These are phyloP conservation scores for Caenorhabditis sp. DNA, from an alignment of 2,888 invertebrate genomes.

Conservation along the genomic window DNA sequence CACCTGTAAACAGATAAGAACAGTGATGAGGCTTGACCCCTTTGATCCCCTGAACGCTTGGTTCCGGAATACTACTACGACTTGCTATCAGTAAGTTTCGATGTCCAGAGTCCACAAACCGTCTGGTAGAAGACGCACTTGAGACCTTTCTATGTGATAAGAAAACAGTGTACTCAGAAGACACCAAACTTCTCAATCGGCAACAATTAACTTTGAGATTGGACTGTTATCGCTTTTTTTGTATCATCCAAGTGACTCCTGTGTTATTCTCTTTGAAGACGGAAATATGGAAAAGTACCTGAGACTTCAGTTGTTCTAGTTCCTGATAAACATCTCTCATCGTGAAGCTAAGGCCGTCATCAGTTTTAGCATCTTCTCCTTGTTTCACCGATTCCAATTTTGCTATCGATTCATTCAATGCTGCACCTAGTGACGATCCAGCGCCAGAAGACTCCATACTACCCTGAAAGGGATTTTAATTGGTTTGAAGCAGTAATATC, in stretches of 20 bases:
- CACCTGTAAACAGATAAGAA: too few relatives aligned
- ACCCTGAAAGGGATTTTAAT: not conserved
- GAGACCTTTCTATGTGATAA: slow-evolving; percentile 3
- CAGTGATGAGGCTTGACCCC: not conserved
- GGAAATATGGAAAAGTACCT: not conserved
- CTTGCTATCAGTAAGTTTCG: not conserved
- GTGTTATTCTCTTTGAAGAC: too few relatives aligned
- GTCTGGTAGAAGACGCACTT: not conserved
- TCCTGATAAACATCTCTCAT: slow-evolving; percentile 36
- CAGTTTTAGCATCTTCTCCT: not conserved
- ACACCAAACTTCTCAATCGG: slow-evolving; percentile 19
- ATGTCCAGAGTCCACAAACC: not conserved
- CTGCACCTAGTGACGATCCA: not conserved
- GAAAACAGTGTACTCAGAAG: not conserved
- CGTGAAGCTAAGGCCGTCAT: slow-evolving; percentile 3
- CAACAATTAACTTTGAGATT: not conserved
- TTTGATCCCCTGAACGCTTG: not conserved
- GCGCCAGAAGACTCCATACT: not conserved
- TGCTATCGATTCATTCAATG: not conserved
- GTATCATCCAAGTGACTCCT: not conserved
- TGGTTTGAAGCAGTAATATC: not conserved
- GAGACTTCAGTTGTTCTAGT: slow-evolving; percentile 21
- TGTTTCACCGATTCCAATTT: not conserved
- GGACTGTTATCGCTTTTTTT: not conserved
- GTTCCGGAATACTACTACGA: not conserved